Percentiles rank a stretch among this genome's conserved stretches.
phyloP scores from a whole-genome alignment of 1,140 invertebrate species.

The Pseudomyrmex flavicornis region DNA sequence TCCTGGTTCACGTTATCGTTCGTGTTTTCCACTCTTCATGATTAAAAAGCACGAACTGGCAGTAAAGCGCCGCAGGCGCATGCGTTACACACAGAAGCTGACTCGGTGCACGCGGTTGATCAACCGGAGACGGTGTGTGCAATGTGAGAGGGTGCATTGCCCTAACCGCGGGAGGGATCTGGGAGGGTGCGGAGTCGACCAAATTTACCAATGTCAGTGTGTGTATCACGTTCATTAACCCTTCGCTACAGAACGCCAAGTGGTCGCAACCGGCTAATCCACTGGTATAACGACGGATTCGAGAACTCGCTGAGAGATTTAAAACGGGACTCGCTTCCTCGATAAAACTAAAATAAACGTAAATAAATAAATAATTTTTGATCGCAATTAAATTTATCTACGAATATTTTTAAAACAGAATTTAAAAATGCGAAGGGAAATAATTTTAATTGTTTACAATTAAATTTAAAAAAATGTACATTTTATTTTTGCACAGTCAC shows the following conservation, averaged over 20 bases:
- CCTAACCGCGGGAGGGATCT: background rate
- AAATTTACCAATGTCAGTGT: constrained; percentile 36
- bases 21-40: constrained; percentile 37
- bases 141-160: background rate
- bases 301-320: background rate
- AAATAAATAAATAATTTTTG: background rate
- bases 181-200: background rate
- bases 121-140: background rate
- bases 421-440: background rate
- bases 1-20: background rate
- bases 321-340: background rate
- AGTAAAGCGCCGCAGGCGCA: background rate
- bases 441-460: too few species aligned
- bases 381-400: constrained; percentile 3
- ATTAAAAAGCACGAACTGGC: constrained; percentile 30
- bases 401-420: background rate
- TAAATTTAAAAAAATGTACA: too few species aligned
- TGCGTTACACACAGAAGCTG: background rate
- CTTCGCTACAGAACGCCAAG: background rate
- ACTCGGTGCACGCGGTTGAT: background rate
- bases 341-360: background rate
- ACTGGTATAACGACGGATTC: background rate
- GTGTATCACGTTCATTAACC: constrained; percentile 21
- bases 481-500: too few species aligned
- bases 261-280: constrained; percentile 5